phyloP scores from a whole-genome alignment of 2,888 invertebrate genomes.

The Himalopsyche japonica region DNA sequence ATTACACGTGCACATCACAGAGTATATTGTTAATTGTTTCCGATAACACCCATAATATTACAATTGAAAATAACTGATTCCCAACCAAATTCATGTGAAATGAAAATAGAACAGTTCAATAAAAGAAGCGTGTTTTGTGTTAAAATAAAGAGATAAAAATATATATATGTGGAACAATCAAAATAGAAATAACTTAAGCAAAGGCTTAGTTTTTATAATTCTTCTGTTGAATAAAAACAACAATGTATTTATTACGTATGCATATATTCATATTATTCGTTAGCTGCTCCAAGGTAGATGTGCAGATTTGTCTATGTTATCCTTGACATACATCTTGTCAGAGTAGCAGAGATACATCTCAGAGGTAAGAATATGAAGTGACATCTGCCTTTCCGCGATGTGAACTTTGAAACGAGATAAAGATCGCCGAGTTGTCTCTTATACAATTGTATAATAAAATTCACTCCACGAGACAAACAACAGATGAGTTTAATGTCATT shows the following conservation, averaged over 20 bases:
- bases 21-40: no score
- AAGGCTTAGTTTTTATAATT: no score
- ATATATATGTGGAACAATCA: no score
- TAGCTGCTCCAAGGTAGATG: neutral
- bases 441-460: neutral
- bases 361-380: neutral
- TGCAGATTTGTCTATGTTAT: neutral
- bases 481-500: neutral
- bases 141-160: no score
- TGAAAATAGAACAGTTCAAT: no score
- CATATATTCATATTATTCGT: neutral
- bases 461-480: neutral
- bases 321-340: neutral
- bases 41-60: no score
- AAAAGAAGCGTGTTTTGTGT: no score
- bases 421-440: neutral
- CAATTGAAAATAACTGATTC: no score
- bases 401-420: neutral
- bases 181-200: no score
- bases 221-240: no score
- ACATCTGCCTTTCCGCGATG: slow-evolving; percentile 6
- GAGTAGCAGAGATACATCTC: neutral
- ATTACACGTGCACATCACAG: no score
- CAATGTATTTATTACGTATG: neutral
- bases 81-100: no score